Evolutionary conservation across 2,113 vertebrate genomes (phyloP).

Genomic region (Marcusenius ussheri): DNA sequence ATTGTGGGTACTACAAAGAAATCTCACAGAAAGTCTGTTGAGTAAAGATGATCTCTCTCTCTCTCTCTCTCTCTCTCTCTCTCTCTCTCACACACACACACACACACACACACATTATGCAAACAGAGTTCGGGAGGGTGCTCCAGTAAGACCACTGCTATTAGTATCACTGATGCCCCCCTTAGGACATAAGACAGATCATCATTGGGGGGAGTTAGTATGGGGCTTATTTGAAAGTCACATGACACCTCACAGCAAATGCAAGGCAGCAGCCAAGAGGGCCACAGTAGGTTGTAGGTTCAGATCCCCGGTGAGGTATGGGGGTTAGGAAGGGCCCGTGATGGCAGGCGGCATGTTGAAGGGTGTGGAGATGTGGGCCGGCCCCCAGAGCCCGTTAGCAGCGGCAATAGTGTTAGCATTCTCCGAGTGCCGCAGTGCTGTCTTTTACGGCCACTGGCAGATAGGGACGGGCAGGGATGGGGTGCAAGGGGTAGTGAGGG

Average conservation of each 20-base stretch:
- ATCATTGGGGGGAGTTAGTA: neutral
- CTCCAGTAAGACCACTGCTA: neutral
- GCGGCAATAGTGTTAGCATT: neutral
- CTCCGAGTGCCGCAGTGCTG: neutral
- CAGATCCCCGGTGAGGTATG: neutral
- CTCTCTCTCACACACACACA: too few relatives aligned
- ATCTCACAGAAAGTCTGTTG: neutral
- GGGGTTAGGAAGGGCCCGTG: neutral
- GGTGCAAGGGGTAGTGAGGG: neutral
- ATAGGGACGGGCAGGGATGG: neutral
- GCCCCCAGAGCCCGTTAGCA: neutral
- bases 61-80: neutral
- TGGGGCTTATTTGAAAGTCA: neutral
- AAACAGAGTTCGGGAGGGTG: neutral
- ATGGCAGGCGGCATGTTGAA: neutral
- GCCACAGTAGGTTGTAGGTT: neutral
- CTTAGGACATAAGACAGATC: neutral
- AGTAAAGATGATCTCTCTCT: neutral
- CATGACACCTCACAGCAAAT: neutral
- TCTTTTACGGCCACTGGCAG: neutral
- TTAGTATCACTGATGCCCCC: neutral
- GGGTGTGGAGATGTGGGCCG: neutral
- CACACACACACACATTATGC: neutral
- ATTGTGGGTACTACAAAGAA: neutral
- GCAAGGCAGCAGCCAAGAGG: neutral